These are phyloP conservation scores for Astropecten irregularis DNA, from an alignment of 53 echinoderm and acorn worm species.

Conservation along the genomic window DNA sequence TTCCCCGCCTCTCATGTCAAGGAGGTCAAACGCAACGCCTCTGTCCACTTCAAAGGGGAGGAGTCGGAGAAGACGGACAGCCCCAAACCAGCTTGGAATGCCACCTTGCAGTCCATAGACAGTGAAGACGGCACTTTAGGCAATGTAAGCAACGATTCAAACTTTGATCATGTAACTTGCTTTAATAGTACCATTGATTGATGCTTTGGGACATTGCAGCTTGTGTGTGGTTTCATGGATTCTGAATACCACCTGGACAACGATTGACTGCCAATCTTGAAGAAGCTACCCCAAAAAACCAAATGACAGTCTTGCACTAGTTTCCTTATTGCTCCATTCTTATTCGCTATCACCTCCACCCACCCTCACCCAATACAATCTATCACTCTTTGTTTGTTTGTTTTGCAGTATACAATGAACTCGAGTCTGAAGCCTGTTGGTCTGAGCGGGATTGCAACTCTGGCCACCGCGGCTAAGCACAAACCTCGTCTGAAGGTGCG, in stretches of 20 bases:
- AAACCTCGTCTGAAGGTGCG: constrained; percentile 80
- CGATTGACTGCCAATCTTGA: too few species aligned
- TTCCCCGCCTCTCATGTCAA: constrained; percentile 92
- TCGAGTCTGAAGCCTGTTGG: background rate
- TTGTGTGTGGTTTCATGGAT: too few species aligned
- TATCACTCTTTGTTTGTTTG: too few species aligned
- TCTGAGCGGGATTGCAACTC: constrained; percentile 13
- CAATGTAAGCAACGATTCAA: constrained; percentile 29
- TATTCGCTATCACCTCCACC: too few species aligned
- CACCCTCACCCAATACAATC: too few species aligned
- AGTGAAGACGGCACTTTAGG: background rate
- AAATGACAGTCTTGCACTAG: too few species aligned
- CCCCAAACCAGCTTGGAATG: constrained; percentile 54
- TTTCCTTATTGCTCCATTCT: too few species aligned
- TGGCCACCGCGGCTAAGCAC: constrained; percentile 56
- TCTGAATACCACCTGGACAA: too few species aligned
- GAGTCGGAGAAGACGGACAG: constrained; percentile 12
- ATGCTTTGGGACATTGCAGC: too few species aligned
- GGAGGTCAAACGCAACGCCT: constrained; percentile 59
- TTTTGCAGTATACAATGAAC: background rate
- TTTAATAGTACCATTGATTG: too few species aligned
- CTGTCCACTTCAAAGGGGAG: constrained; percentile 18
- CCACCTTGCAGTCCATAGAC: background rate
- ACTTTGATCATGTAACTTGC: background rate
- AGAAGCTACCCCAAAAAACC: too few species aligned